Evolutionary conservation across 2,113 vertebrate species (phyloP), one percentile per base, ranked within the genome.

Genomic region (Gila orcuttii): DNA sequence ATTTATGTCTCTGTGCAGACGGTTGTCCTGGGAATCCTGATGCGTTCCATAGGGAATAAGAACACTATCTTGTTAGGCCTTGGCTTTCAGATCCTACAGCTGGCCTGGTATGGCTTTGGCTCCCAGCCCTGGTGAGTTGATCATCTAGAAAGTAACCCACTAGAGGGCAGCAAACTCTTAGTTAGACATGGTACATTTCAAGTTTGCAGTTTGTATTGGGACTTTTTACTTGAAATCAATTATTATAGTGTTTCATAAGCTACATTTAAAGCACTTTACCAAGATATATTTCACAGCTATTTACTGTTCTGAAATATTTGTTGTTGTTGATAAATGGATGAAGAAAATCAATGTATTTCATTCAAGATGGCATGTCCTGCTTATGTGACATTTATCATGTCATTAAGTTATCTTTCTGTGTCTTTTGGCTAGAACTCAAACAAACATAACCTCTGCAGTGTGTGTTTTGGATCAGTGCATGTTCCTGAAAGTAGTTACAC

Each of bases 11-110:
- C 57, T 92, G 45, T 91, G 13, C 87, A 98, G 97, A 98, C 97
- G 21, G 94, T 97, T 0, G 96, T 97, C 52, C 90, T 97, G 90
- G 96, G 96, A 25, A 95, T 97, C 86, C 93, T 97, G 83, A 97
- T 97, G 97, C 95, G 97, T 45, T 97, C 97, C 0, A 97, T 97
- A 86, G 97, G 97, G 71, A 97, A 97, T 88, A 98, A 98, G 88
- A 97, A 97, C 93, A 97, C 96, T 47, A 97, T 97, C 89, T 95
- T 98, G 2, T 91, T 97, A 66, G 96, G 96, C 45, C 92, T 97
- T 0, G 97, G 96, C 86, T 97, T 98, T 92, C 96, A 97, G 94
- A 97, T 98, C 91, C 93, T 98, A 71, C 96, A 98, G 94, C 94
- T 98, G 66, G 96, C 97, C 87, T 97, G 96, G 96, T 97, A 97